Evolutionary conservation across 1,140 invertebrate genomes (phyloP).

Genomic region (Diachasmimorpha longicaudata): DNA sequence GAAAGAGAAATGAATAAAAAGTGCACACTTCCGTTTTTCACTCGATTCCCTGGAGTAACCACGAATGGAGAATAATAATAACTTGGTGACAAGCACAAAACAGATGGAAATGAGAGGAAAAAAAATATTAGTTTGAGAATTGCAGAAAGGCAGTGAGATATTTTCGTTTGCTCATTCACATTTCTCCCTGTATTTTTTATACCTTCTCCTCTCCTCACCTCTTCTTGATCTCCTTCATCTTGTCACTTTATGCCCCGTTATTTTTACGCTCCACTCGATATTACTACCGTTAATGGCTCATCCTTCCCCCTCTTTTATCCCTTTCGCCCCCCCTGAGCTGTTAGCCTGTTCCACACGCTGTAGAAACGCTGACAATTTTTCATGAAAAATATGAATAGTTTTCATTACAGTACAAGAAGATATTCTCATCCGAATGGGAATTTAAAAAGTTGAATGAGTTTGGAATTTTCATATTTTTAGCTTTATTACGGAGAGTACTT

Average conservation of each 20-base stretch:
- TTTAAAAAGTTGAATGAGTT: neutral
- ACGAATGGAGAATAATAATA: neutral
- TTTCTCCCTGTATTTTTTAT: neutral
- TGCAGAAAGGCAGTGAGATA: neutral
- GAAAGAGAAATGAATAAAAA: neutral
- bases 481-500: neutral
- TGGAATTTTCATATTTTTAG: neutral
- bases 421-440: neutral
- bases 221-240: conserved; percentile 3
- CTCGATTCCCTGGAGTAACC: neutral
- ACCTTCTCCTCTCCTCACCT: neutral
- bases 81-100: neutral
- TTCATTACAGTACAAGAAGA: neutral
- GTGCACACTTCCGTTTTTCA: neutral
- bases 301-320: neutral
- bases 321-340: neutral
- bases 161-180: conserved; percentile 4
- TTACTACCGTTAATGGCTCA: conserved; percentile 7
- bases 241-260: conserved; percentile 9
- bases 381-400: neutral
- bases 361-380: neutral
- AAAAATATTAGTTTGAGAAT: neutral
- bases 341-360: neutral
- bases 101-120: neutral
- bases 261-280: conserved; percentile 8